A percentile compares a stretch with the other conserved stretches of the same genome.
Conservation (phyloP, 2,113 vertebrate genomes). For the Paracanthobrama guichenoti region DNA sequence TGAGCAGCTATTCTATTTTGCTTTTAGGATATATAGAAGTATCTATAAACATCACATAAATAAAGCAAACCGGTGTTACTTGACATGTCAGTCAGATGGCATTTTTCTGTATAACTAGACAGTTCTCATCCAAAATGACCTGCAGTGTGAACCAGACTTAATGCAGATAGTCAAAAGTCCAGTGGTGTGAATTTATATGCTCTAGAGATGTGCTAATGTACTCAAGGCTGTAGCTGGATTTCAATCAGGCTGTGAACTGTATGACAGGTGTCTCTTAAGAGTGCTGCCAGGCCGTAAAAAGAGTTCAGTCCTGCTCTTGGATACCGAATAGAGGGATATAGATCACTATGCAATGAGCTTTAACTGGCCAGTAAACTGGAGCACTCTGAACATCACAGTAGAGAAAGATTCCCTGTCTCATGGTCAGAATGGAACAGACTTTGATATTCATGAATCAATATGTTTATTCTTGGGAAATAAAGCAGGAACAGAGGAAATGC, state of each 20-base stretch:
- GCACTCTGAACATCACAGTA: conserved; percentile 10
- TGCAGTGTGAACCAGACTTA: background rate
- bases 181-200: background rate
- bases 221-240: conserved; percentile 19
- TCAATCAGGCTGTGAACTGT: conserved; percentile 38
- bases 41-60: background rate
- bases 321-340: conserved; percentile 15
- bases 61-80: background rate
- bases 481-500: conserved; percentile 18
- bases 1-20: too few relatives aligned
- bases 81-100: background rate
- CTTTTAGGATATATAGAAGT: background rate
- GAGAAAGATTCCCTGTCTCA: conserved; percentile 24
- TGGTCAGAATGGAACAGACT: background rate
- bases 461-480: conserved; percentile 30
- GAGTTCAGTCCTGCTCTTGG: conserved; percentile 9
- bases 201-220: background rate
- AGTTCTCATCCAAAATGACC: background rate
- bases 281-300: background rate
- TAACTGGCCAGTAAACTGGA: conserved; percentile 20
- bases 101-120: background rate
- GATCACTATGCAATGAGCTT: conserved; percentile 22
- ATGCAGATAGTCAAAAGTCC: background rate
- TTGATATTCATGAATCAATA: conserved; percentile 19
- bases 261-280: conserved; percentile 18